Conservation (phyloP, 2,888 invertebrate genomes). For the Octonoba sinensis region DNA sequence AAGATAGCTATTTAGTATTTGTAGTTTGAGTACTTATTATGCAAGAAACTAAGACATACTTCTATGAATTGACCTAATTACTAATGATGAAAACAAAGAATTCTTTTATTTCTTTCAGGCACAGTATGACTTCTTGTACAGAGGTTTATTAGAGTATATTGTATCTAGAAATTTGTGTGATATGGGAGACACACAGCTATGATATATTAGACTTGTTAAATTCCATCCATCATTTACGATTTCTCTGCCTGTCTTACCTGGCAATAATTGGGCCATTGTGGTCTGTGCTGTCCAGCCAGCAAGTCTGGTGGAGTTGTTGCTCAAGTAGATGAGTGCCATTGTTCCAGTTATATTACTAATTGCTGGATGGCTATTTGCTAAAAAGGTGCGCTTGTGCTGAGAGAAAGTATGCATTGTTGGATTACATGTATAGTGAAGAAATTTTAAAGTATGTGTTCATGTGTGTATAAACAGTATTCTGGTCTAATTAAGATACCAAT, state of each 20-base stretch:
- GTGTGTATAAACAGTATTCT: slow-evolving; percentile 21
- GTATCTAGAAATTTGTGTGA: slow-evolving; percentile 66
- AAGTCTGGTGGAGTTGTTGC: slow-evolving; percentile 60
- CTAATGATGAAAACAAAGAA: too few species aligned
- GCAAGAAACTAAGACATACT: too few species aligned
- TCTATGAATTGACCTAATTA: too few species aligned
- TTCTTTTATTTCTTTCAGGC: slow-evolving; percentile 75
- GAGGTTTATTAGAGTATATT: slow-evolving; percentile 78
- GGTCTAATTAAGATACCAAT: slow-evolving; percentile 17
- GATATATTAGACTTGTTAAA: slow-evolving; percentile 43
- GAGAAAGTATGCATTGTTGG: slow-evolving; percentile 11
- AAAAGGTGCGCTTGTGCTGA: slow-evolving; percentile 21
- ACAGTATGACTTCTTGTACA: slow-evolving; percentile 93
- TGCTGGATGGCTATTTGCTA: slow-evolving; percentile 35
- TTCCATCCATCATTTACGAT: slow-evolving; percentile 61
- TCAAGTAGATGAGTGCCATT: slow-evolving; percentile 63
- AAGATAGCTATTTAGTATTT: too few species aligned
- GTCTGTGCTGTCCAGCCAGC: slow-evolving; percentile 58
- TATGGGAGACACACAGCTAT: slow-evolving; percentile 67
- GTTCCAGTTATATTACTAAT: slow-evolving; percentile 36
- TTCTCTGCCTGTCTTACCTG: slow-evolving; percentile 60
- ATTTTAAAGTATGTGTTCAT: slow-evolving; percentile 16
- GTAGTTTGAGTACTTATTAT: too few species aligned
- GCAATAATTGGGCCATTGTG: slow-evolving; percentile 44
- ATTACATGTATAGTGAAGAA: slow-evolving; percentile 15